Evolutionary conservation across 2,888 invertebrate species (phyloP), one percentile per base, ranked within the genome.

Genomic region (Heliconius charithonia): DNA sequence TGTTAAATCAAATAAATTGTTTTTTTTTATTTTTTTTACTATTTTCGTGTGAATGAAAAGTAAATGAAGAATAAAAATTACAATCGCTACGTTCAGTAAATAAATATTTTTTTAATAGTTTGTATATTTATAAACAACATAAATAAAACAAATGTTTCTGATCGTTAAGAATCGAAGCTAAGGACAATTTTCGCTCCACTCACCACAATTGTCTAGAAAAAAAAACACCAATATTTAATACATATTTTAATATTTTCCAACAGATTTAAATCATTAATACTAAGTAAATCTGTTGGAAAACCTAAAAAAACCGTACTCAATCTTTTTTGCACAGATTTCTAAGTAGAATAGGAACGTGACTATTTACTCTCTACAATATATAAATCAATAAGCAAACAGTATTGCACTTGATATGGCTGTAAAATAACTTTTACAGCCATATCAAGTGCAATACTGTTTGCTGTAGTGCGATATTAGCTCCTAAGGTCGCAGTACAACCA

Each of bases 401-500:
- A n/a, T n/a, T n/a, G n/a, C n/a, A n/a, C n/a, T n/a, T n/a, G n/a
- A n/a, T n/a, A n/a, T n/a, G n/a, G n/a, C n/a, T n/a, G n/a, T n/a
- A n/a, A n/a, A n/a, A n/a, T n/a, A 45, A 77, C 59, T 77, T 77
- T 73, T 77, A 73, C 67, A 73, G 77, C 19, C 59, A 73, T 27
- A 73, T 41, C 29, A 22, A 27, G 12, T 73, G 65, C 72, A 66
- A 77, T 77, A 25, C 41, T 69, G 73, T 67, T 56, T 37, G 59
- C 66, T 77, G 51, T 45, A 37, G 76, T 76, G 56, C 66, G 45
- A 59, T 76, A 79, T 72, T 76, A 72, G 41, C 75, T 63, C 70
- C 75, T 79, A 79, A 79, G 75, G 76, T 79, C 79, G 79, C 63
- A 78, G 27, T 73, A 72, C 62, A 29, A 72, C 45, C 75, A 79